These are phyloP conservation scores for Phyllopteryx taeniolatus DNA, from an alignment of 2,113 vertebrate species.

Conservation along the genomic window DNA sequence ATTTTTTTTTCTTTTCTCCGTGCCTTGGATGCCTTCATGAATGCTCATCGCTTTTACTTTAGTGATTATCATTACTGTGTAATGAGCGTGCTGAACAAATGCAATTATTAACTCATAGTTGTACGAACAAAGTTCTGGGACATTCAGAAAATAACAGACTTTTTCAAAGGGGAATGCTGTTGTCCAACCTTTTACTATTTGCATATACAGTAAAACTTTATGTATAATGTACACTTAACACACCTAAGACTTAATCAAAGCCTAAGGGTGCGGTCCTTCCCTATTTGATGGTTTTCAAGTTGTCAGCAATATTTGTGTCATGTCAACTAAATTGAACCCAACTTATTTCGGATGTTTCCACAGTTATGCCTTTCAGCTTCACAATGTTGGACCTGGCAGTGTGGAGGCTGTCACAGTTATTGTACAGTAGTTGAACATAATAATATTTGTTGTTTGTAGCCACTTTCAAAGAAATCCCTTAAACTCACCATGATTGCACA, in stretches of 20 bases:
- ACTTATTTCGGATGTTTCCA: slow-evolving; percentile 59
- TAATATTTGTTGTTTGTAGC: slow-evolving; percentile 13
- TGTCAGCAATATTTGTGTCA: slow-evolving; percentile 58
- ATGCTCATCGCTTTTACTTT: no score
- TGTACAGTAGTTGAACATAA: neutral
- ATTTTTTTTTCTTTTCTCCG: no score
- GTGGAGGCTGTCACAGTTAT: neutral
- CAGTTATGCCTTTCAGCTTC: slow-evolving; percentile 50
- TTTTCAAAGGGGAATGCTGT: slow-evolving; percentile 45
- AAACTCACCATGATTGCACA: neutral
- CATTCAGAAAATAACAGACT: slow-evolving; percentile 33
- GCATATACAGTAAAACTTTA: slow-evolving; percentile 52
- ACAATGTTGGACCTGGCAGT: slow-evolving; percentile 44
- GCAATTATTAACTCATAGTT: no score
- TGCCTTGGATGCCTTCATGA: no score
- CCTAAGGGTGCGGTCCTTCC: slow-evolving; percentile 40
- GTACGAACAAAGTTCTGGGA: no score
- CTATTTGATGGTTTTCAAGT: slow-evolving; percentile 46
- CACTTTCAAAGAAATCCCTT: slow-evolving; percentile 22
- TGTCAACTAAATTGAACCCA: slow-evolving; percentile 65
- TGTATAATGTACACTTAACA: slow-evolving; percentile 28
- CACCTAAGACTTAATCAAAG: slow-evolving; percentile 34
- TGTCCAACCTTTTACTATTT: slow-evolving; percentile 48
- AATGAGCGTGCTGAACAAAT: no score
- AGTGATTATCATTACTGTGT: no score